phyloP scores from a whole-genome alignment of 2,113 vertebrate genomes.

The Salvelinus sp. region DNA sequence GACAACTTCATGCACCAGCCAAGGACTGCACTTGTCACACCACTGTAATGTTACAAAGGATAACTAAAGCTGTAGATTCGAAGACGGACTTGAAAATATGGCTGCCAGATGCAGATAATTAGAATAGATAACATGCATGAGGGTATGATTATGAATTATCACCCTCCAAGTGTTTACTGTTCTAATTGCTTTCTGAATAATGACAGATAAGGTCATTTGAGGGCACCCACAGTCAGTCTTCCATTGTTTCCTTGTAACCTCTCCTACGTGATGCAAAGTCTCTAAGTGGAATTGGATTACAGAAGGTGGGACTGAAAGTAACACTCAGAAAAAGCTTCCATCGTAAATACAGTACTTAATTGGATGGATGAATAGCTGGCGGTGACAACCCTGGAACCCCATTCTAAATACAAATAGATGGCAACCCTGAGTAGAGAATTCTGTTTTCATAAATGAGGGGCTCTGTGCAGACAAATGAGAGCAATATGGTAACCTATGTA shows the following conservation, averaged over 20 bases:
- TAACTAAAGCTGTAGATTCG: background rate
- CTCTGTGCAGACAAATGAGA: slow-evolving; percentile 50
- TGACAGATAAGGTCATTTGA: slow-evolving; percentile 26
- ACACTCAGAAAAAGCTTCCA: slow-evolving; percentile 53
- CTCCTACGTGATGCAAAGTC: slow-evolving; percentile 35
- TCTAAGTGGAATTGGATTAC: slow-evolving; percentile 21
- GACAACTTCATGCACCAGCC: slow-evolving; percentile 18
- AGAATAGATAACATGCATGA: slow-evolving; percentile 32
- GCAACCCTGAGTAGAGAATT: slow-evolving; percentile 56
- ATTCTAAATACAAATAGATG: slow-evolving; percentile 63
- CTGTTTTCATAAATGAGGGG: slow-evolving; percentile 62
- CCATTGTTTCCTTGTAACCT: slow-evolving; percentile 30
- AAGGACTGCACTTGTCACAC: slow-evolving; percentile 32
- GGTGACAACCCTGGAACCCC: slow-evolving; percentile 51
- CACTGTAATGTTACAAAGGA: slow-evolving; percentile 20
- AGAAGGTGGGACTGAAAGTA: slow-evolving; percentile 36
- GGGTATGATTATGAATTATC: slow-evolving; percentile 21
- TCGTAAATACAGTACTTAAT: slow-evolving; percentile 64
- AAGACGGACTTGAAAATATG: background rate
- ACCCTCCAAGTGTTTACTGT: background rate
- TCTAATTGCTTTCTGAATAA: slow-evolving; percentile 7
- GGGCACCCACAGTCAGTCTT: slow-evolving; percentile 29
- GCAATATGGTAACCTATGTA: slow-evolving; percentile 54
- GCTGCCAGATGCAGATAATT: background rate
- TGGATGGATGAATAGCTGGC: slow-evolving; percentile 53